Conservation (phyloP, 2,888 invertebrate species). For the Apodemia mormo region DNA sequence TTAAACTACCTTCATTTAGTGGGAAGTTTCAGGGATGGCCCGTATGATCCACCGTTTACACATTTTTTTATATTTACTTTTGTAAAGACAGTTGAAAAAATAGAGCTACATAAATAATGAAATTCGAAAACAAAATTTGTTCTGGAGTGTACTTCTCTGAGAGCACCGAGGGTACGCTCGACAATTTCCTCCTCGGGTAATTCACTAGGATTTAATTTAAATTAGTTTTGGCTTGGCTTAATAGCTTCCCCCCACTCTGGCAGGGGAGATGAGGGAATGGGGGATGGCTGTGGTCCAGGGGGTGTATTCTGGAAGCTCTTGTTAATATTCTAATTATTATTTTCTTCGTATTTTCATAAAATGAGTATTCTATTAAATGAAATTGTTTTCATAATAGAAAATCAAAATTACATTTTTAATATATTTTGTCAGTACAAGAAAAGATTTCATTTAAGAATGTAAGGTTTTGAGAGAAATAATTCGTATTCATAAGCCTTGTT, state of each 20-base stretch:
- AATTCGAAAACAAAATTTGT: slow-evolving; percentile 41
- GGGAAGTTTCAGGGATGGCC: too few relatives aligned
- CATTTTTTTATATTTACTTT: too few relatives aligned
- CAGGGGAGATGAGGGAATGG: slow-evolving; percentile 46
- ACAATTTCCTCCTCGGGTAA: slow-evolving; percentile 84
- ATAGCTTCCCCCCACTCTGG: slow-evolving; percentile 86
- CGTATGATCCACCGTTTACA: too few relatives aligned
- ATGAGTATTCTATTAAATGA: background rate
- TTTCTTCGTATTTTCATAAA: slow-evolving; percentile 21
- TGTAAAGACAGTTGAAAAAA: background rate
- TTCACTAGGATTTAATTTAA: slow-evolving; percentile 89
- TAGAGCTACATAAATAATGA: background rate
- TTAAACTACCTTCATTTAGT: too few relatives aligned
- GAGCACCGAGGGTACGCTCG: slow-evolving; percentile 78
- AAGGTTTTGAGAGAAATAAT: too few relatives aligned
- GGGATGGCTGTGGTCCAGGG: slow-evolving; percentile 63
- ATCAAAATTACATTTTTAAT: background rate
- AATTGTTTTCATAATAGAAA: background rate
- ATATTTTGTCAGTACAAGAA: too few relatives aligned
- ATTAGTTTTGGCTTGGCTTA: slow-evolving; percentile 93
- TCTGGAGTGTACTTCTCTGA: slow-evolving; percentile 56
- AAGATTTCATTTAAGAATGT: too few relatives aligned
- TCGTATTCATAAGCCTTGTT: too few relatives aligned
- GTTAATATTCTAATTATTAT: slow-evolving; percentile 32
- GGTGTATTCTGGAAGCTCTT: slow-evolving; percentile 58